These are phyloP conservation scores for Mesocricetus auratus DNA, from an alignment of 2,113 vertebrate species.

Conservation along the genomic window DNA sequence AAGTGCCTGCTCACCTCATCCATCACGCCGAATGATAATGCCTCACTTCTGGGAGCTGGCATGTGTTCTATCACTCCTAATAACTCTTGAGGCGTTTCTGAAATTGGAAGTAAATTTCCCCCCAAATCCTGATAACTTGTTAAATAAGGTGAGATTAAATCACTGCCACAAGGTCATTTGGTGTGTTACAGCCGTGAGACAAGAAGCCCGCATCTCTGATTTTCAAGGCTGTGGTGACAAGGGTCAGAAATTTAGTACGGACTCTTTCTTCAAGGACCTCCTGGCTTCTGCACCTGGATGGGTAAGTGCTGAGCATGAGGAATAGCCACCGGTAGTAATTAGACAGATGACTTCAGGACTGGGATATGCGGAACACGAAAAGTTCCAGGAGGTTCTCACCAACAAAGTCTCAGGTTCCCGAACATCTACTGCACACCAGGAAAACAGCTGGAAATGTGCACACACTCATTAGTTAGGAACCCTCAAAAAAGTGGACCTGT, in stretches of 20 bases:
- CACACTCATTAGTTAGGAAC: background rate
- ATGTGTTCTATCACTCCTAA: constrained; percentile 14
- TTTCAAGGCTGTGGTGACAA: constrained; percentile 50
- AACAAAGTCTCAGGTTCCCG: background rate
- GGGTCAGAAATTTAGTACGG: background rate
- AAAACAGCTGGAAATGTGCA: background rate
- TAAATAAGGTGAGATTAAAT: constrained; percentile 74
- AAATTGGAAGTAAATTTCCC: constrained; percentile 64
- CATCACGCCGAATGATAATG: background rate
- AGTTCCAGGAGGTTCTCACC: background rate
- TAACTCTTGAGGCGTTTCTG: constrained; percentile 52
- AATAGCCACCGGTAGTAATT: background rate
- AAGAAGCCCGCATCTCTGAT: constrained; percentile 19
- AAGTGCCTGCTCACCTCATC: background rate
- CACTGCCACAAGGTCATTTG: constrained; percentile 47
- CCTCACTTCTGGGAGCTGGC: background rate
- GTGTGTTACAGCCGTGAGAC: constrained; percentile 26
- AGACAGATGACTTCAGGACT: background rate
- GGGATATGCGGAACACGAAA: background rate
- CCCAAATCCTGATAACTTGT: constrained; percentile 57
- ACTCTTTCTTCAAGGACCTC: constrained; percentile 35
- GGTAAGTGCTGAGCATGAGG: background rate
- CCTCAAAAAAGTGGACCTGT: background rate
- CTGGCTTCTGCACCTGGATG: background rate
- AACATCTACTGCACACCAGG: background rate